A percentile compares a stretch with the other conserved stretches of the same genome.
These are phyloP conservation scores for Cheilosia variabilis DNA, from an alignment of 2,888 invertebrate genomes.

Conservation along the genomic window DNA sequence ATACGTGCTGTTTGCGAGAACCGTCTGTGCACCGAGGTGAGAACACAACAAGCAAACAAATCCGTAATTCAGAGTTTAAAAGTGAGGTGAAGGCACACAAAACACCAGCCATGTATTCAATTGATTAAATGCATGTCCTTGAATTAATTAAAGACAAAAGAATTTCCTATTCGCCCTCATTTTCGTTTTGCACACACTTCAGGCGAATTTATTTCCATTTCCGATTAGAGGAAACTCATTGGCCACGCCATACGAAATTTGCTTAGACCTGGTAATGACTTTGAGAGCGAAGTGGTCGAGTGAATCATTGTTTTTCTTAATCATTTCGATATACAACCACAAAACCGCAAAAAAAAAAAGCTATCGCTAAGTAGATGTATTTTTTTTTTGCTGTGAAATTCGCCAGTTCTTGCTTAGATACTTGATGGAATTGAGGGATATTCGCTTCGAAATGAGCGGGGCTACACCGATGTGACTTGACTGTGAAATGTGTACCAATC, in stretches of 20 bases:
- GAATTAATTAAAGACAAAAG: slow-evolving; percentile 69
- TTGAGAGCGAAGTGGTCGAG: slow-evolving; percentile 30
- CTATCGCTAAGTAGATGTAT: slow-evolving; percentile 24
- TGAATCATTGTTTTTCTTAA: slow-evolving; percentile 48
- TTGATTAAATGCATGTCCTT: slow-evolving; percentile 61
- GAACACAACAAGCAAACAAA: slow-evolving; percentile 27
- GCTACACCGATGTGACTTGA: slow-evolving; percentile 57
- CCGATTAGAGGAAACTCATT: slow-evolving; percentile 42
- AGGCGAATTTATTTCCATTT: slow-evolving; percentile 52
- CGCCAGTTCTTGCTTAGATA: slow-evolving; percentile 10
- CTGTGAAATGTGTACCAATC: slow-evolving; percentile 37
- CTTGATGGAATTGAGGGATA: slow-evolving; percentile 10
- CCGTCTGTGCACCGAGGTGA: slow-evolving; percentile 66
- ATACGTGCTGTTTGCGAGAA: slow-evolving; percentile 26
- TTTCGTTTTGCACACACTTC: slow-evolving; percentile 25
- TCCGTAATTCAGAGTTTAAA: slow-evolving; percentile 17
- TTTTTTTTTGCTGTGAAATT: not conserved
- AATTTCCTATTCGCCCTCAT: slow-evolving; percentile 61
- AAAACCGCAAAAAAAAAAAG: slow-evolving; percentile 37
- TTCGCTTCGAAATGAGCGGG: slow-evolving; percentile 5
- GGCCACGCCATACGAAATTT: slow-evolving; percentile 22
- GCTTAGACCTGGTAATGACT: slow-evolving; percentile 45
- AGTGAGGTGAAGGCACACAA: slow-evolving; percentile 37
- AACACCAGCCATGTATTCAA: slow-evolving; percentile 12
- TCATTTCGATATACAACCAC: slow-evolving; percentile 31